Evolutionary conservation across 2,888 invertebrate genomes (phyloP).

Genomic region (Spodoptera picta): DNA sequence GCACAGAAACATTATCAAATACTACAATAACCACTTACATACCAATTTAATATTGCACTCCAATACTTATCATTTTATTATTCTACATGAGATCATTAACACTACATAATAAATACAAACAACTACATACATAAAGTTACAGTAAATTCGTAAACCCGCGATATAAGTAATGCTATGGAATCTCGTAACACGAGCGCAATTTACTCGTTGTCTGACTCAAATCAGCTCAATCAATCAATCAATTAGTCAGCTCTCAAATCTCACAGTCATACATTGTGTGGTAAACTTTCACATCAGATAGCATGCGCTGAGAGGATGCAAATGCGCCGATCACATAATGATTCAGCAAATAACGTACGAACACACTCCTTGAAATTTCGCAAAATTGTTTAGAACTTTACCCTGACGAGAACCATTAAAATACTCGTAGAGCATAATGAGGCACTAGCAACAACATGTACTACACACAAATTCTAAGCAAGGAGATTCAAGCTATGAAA

Average conservation of each 20-base stretch:
- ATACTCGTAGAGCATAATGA: slow-evolving; percentile 7
- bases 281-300: slow-evolving; percentile 49
- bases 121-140: no score
- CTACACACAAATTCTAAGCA: slow-evolving; percentile 14
- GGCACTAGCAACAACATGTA: slow-evolving; percentile 9
- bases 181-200: slow-evolving; percentile 28
- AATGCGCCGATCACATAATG: slow-evolving; percentile 53
- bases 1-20: no score
- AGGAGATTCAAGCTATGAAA: slow-evolving; percentile 17
- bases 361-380: slow-evolving; percentile 3
- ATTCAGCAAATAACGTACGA: slow-evolving; percentile 43
- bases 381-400: slow-evolving; percentile 24
- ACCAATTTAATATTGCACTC: no score
- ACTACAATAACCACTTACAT: no score
- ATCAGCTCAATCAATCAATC: no score
- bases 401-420: slow-evolving; percentile 15
- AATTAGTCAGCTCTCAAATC: slow-evolving; percentile 56
- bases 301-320: slow-evolving; percentile 49
- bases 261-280: slow-evolving; percentile 44
- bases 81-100: no score
- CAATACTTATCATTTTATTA: no score
- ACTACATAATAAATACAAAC: no score
- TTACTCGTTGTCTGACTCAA: slow-evolving; percentile 39
- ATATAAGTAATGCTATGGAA: no score
- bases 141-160: no score